Percentiles rank a stretch among this genome's conserved stretches.
phyloP scores from a whole-genome alignment of 2,888 invertebrate genomes.

The Diaperis boleti region DNA sequence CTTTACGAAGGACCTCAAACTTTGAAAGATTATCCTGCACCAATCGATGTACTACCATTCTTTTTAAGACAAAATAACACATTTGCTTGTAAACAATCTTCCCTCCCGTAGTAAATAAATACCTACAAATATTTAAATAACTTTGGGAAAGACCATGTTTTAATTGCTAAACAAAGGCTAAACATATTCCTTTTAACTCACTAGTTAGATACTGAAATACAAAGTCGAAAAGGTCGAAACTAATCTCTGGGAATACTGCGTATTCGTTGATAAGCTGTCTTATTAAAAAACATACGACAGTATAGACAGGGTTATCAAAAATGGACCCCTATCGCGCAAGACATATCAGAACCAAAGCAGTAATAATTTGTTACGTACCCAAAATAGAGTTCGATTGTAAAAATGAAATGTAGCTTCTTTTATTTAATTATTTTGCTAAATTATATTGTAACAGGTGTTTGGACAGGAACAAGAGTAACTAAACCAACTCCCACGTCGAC shows the following conservation, averaged over 20 bases:
- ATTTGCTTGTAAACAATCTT: too few species aligned
- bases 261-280: too few species aligned
- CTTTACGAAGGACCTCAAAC: slow-evolving; percentile 72
- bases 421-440: background rate
- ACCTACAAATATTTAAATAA: too few species aligned
- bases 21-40: slow-evolving; percentile 75
- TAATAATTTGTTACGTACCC: too few species aligned
- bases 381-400: background rate
- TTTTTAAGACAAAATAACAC: slow-evolving; percentile 66
- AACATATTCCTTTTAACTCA: too few species aligned
- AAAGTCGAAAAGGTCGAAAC: too few species aligned
- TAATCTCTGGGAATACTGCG: too few species aligned
- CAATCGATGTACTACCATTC: slow-evolving; percentile 77
- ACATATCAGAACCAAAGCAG: background rate
- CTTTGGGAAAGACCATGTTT: too few species aligned
- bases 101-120: too few species aligned
- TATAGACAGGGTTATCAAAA: slow-evolving; percentile 7
- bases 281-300: too few species aligned
- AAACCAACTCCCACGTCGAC: background rate
- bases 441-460: background rate
- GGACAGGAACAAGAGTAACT: background rate
- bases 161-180: too few species aligned
- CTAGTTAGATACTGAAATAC: too few species aligned
- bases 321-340: background rate
- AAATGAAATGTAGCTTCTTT: slow-evolving; percentile 4